Base-by-base conservation (phyloP, 2,113 vertebrate species). In the Speoplatyrhinus poulsoni region DNA sequence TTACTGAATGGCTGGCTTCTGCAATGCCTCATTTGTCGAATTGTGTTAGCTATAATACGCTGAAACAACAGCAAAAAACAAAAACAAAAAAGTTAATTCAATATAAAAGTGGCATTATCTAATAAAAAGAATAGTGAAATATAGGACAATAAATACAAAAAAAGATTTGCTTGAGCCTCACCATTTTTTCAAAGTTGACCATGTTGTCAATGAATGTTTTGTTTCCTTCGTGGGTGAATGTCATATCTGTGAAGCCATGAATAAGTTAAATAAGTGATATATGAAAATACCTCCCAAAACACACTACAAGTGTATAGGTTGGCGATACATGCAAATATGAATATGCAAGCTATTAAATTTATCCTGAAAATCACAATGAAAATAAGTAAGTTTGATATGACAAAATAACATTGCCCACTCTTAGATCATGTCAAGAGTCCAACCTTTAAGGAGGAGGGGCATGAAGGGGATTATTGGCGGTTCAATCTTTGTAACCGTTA, bases 121-220 rank as follows among this genome's bases (percentile, higher is more conserved):
- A 3, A 12, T 16, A 62, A 0, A 12, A 10, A 58, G 55, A 16
- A 64, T 33, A 50, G 15, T 55, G 12, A 55, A 54, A 50, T 2
- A 12, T 52, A 65, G 47, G 9, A 60, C 16, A 17, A 49, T 12
- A 13, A 11, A 32, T 3, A 65, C 54, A 46, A 10, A 12, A 60
- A 41, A 55, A 12, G 0, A 41, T 19, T 49, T 3, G 16, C 73
- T 57, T 61, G 67, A 3, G 46, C 94, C 96, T 32, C 92, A 99
- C 97, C 96, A 99, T 98, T 94, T 99, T 99, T 92, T 99, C 97
- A 82, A 98, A 99, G 92, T 99, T 99, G 84, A 98, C 95, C 85
- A 99, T 94, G 78, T 85, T 95, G 90, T 98, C 97, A 85, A 94
- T 93, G 82, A 96, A 95, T 0, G 97, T 98, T 92, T 96, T 98